A percentile compares a stretch with the other conserved stretches of the same genome.
Evolutionary conservation across 2,113 vertebrate species (phyloP).

Genomic region (Heterocephalus glaber): DNA sequence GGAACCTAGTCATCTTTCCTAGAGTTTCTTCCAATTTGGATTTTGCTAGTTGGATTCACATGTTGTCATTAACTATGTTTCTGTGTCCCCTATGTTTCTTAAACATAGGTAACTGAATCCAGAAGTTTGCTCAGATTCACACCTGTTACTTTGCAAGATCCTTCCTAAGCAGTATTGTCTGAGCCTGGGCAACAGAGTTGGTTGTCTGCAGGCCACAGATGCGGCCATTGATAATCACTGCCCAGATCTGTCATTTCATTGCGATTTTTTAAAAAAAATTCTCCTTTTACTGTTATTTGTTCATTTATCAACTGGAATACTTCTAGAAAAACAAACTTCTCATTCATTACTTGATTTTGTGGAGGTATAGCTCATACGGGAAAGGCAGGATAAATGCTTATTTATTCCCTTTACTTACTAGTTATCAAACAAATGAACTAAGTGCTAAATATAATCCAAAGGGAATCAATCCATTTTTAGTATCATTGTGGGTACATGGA

Average conservation of each 20-base stretch:
- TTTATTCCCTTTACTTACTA: constrained; percentile 28
- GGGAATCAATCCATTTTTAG: background rate
- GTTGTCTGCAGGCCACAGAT: background rate
- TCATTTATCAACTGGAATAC: background rate
- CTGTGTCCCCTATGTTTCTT: background rate
- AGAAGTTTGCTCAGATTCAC: background rate
- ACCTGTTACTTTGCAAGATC: background rate
- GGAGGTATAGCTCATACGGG: background rate
- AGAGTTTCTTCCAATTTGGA: background rate
- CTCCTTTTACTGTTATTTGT: background rate
- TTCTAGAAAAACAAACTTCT: background rate
- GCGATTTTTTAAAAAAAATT: background rate
- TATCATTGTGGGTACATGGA: background rate
- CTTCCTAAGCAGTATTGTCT: fast-evolving
- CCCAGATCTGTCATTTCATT: background rate
- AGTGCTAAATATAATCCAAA: background rate
- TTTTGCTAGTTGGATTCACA: background rate
- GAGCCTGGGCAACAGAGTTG: fast-evolving
- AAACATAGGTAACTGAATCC: background rate
- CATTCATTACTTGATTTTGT: background rate
- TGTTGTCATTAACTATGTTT: background rate
- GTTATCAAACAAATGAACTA: constrained; percentile 48
- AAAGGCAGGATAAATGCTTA: background rate
- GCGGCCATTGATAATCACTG: background rate
- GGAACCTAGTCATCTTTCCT: background rate